These are phyloP conservation scores for Pseudopipra pipra DNA, from an alignment of 2,113 vertebrate species.

Conservation along the genomic window DNA sequence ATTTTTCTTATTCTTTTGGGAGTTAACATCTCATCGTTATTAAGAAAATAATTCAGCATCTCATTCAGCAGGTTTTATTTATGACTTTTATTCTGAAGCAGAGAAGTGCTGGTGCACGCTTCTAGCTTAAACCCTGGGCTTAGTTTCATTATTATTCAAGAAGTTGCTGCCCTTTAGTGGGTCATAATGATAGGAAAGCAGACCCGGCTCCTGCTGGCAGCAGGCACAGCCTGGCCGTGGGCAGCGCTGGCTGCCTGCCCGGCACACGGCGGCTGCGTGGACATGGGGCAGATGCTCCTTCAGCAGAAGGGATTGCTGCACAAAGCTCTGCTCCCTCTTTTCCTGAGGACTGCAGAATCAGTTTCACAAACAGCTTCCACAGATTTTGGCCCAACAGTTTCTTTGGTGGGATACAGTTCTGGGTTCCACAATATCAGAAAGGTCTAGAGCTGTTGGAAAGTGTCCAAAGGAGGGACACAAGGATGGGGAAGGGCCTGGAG, in stretches of 20 bases:
- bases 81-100: background rate
- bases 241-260: background rate
- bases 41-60: background rate
- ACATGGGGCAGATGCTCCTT: background rate
- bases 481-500: background rate
- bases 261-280: accelerated
- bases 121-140: background rate
- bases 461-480: background rate
- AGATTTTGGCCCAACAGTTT: background rate
- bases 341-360: background rate
- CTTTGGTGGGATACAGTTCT: background rate
- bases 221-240: background rate
- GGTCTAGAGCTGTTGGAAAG: background rate
- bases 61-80: background rate
- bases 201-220: background rate
- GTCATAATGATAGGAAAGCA: no score
- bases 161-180: background rate
- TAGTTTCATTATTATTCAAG: background rate
- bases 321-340: background rate
- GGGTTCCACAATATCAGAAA: background rate
- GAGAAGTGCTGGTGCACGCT: background rate
- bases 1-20: background rate
- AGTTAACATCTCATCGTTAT: background rate
- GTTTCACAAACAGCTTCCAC: background rate
- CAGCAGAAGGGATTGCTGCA: background rate